These are phyloP conservation scores for Lagria hirta DNA, from an alignment of 2,888 invertebrate genomes.

Conservation along the genomic window DNA sequence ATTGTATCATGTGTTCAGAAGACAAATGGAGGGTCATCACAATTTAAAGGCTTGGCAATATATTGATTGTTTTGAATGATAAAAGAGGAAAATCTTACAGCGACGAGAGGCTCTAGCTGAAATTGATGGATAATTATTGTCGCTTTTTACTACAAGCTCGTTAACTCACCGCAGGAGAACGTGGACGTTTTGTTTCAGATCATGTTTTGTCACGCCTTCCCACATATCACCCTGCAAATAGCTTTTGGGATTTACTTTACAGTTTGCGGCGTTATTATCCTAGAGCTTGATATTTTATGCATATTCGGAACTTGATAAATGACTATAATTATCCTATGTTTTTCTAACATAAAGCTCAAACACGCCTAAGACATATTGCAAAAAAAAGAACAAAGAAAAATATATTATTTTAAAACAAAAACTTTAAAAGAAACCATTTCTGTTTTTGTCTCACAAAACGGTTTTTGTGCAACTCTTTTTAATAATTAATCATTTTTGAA, in stretches of 20 bases:
- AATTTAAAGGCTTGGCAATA: conserved; percentile 46
- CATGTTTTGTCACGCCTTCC: conserved; percentile 22
- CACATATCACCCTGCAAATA: conserved; percentile 16
- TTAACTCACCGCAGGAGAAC: conserved; percentile 17
- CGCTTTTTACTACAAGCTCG: conserved; percentile 33
- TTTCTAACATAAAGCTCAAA: no score
- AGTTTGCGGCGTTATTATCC: no score
- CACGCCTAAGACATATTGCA: no score
- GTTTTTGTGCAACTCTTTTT: no score
- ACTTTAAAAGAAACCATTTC: no score
- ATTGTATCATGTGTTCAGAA: conserved; percentile 46
- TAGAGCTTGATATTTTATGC: no score
- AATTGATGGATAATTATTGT: conserved; percentile 40
- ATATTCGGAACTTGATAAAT: no score
- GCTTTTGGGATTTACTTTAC: conserved; percentile 11
- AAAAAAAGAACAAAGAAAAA: no score
- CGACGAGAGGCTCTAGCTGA: conserved; percentile 28
- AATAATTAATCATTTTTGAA: no score
- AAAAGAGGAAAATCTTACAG: conserved; percentile 31
- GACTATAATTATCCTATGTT: no score
- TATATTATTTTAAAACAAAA: no score
- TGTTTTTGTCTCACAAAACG: no score
- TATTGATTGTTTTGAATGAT: conserved; percentile 45
- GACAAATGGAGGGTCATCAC: conserved; percentile 46
- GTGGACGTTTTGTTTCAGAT: conserved; percentile 21